Conservation (phyloP, 2,113 vertebrate genomes). For the Lipotes vexillifer region DNA sequence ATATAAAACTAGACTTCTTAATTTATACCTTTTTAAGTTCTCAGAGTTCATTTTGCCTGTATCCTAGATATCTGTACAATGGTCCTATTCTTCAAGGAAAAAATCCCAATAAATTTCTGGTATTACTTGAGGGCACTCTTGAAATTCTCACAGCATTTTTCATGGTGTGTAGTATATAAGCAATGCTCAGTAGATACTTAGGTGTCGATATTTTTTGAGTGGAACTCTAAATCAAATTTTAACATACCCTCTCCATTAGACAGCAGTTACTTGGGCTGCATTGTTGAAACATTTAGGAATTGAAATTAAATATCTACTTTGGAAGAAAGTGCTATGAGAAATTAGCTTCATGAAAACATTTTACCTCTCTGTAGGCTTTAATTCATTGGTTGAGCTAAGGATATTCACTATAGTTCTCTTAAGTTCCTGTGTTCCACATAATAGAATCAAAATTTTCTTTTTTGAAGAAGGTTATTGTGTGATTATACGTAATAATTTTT, state of each 20-base stretch:
- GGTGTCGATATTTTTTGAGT: neutral
- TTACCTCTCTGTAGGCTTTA: neutral
- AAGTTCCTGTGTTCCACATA: neutral
- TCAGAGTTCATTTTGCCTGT: neutral
- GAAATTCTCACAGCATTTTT: neutral
- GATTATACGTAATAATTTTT: neutral
- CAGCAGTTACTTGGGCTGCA: neutral
- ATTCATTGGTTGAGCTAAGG: neutral
- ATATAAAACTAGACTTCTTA: neutral
- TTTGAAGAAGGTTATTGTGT: neutral
- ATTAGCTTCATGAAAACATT: neutral
- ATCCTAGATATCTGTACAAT: neutral
- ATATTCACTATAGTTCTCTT: neutral
- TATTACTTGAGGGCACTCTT: neutral
- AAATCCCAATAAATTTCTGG: neutral
- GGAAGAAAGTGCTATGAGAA: neutral
- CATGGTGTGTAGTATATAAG: neutral
- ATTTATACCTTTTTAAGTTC: neutral
- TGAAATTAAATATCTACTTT: neutral
- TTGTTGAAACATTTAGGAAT: neutral
- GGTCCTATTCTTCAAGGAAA: neutral
- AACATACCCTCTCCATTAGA: neutral
- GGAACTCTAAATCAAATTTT: neutral
- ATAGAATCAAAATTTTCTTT: neutral
- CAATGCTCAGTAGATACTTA: neutral